Evolutionary conservation across 2,113 vertebrate species (phyloP), one percentile per base, ranked within the genome.

Genomic region (Thunnus thynnus): DNA sequence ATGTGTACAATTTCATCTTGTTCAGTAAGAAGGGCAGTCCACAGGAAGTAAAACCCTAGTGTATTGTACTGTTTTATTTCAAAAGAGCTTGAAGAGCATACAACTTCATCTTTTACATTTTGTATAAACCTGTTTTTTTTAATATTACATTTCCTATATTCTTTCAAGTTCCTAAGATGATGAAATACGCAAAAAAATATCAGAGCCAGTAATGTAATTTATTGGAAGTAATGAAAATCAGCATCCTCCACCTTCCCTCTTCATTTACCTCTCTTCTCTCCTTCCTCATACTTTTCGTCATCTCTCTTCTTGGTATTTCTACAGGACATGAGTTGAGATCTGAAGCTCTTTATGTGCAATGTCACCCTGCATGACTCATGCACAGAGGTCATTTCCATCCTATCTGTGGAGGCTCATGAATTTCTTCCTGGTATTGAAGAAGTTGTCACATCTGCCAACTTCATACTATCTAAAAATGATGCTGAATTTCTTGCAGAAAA

Each of bases 301-400:
- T 68, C 27, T 36, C 20, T 62, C 18, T 9, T 60, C 32, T 51
- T 51, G 32, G 44, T 13, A 64, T 60, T 85, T 80, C 72, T 55
- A 30, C 14, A 67, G 73, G 46, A 56, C 16, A 20, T 5, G 52
- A 71, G 13, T n/a, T 76, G 58, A 62, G 71, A 86, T 89, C 77
- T 78, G 41, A 80, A 76, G 72, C 32, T 47, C 12, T 79, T 85
- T 36, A 72, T 66, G 68, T 87, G 68, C 69, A 72, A 11, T 77
- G 47, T 74, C 77, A 80, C 85, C 79, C 25, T 22, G 48, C 6
- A 27, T 78, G 76, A 85, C 60, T 77, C 74, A 57, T 54, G 67
- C 41, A 44, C 57, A 70, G 41, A 66, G 72, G 83, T 77, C 46
- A 83, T 83, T 83, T 86, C 60, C 68, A 83, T 78, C 69, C 61